Conservation (phyloP, 2,113 vertebrate species). For the Perognathus longimembris region DNA sequence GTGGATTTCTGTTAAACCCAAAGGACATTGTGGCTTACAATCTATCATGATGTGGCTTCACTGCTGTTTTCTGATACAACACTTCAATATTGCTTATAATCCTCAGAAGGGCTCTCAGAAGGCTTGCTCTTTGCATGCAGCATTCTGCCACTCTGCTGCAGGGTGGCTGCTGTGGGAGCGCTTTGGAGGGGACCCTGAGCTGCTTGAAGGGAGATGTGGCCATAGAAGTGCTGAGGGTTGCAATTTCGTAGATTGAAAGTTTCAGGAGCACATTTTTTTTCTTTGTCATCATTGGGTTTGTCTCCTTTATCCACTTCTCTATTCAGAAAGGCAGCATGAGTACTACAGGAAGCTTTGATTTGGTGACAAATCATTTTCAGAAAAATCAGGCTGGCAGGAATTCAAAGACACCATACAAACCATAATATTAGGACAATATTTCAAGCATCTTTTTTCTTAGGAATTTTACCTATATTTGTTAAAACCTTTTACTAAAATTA, state of each 20-base stretch:
- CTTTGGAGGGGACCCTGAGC: constrained; percentile 50
- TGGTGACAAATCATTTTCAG: constrained; percentile 50
- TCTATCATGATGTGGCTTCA: constrained; percentile 32
- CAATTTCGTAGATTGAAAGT: neutral
- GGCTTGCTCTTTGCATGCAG: constrained; percentile 59
- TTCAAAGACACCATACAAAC: neutral
- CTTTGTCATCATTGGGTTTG: neutral
- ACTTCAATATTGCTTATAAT: constrained; percentile 60
- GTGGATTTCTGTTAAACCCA: constrained; percentile 3
- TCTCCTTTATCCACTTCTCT: neutral
- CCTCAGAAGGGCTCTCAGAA: constrained; percentile 47
- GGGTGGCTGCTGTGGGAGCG: neutral
- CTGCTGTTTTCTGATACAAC: constrained; percentile 34
- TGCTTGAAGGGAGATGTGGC: constrained; percentile 39
- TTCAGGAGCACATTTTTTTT: constrained; percentile 44
- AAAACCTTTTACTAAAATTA: constrained; percentile 48
- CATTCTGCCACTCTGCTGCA: constrained; percentile 17
- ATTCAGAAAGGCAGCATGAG: constrained; percentile 31
- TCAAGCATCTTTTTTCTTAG: constrained; percentile 24
- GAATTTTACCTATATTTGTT: constrained; percentile 36
- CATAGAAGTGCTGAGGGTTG: constrained; percentile 42
- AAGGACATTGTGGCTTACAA: constrained; percentile 52
- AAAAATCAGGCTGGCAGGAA: constrained; percentile 1
- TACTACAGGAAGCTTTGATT: constrained; percentile 22
- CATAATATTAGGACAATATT: constrained; percentile 10